A percentile compares a stretch with the other conserved stretches of the same genome.
Evolutionary conservation across 2,113 vertebrate genomes (phyloP).

Genomic region (Odobenus rosmarus): DNA sequence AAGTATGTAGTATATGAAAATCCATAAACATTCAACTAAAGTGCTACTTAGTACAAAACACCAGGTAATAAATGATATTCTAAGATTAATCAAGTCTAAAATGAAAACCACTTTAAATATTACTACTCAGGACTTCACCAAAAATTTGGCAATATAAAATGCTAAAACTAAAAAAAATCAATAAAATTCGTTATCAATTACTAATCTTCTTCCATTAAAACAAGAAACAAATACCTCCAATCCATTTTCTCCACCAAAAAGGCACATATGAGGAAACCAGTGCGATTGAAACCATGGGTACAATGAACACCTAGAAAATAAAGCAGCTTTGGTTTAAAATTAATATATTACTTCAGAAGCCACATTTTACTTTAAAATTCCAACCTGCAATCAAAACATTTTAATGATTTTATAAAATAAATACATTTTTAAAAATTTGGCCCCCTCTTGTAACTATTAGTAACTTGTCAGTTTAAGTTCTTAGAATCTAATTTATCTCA

Average conservation of each 20-base stretch:
- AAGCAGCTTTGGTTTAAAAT: constrained; percentile 69
- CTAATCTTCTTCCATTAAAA: constrained; percentile 49
- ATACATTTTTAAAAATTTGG: constrained; percentile 4
- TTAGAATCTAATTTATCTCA: constrained; percentile 4
- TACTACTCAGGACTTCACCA: constrained; percentile 47
- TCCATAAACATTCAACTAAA: neutral
- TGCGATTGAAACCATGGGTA: constrained; percentile 99
- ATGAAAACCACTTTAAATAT: constrained; percentile 47
- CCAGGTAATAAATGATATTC: neutral
- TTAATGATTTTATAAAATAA: constrained; percentile 49
- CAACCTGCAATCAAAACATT: constrained; percentile 27
- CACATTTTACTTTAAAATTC: constrained; percentile 56
- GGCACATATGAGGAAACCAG: constrained; percentile 98
- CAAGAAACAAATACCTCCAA: constrained; percentile 93
- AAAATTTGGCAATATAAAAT: constrained; percentile 50
- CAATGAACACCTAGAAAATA: constrained; percentile 95
- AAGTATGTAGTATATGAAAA: neutral
- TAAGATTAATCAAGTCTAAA: constrained; percentile 40
- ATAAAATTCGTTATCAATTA: neutral
- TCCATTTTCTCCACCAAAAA: constrained; percentile 99
- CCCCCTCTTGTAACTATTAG: constrained; percentile 32
- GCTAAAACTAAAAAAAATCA: constrained; percentile 46
- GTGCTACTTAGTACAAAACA: neutral
- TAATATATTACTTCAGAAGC: neutral
- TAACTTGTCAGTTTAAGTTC: constrained; percentile 19